A percentile compares a stretch with the other conserved stretches of the same genome.
These are phyloP conservation scores for Euphonia xanthogaster DNA, from an alignment of 2,797 vertebrate genomes.

Conservation along the genomic window DNA sequence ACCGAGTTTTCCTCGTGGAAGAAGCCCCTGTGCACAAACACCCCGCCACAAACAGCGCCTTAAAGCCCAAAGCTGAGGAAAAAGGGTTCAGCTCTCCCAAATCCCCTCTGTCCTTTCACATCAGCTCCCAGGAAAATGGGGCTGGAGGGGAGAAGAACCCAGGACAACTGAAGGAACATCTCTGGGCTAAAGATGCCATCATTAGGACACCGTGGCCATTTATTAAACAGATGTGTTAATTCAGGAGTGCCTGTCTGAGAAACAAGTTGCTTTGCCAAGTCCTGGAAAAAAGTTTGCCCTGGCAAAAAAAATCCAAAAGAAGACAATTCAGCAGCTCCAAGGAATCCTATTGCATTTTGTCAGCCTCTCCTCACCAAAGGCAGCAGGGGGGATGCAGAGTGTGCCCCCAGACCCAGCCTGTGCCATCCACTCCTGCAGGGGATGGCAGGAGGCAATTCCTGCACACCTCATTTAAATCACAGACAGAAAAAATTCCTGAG, in stretches of 20 bases:
- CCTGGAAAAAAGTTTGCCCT: background rate
- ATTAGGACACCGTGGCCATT: accelerated
- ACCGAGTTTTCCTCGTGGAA: background rate
- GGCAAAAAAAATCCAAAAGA: background rate
- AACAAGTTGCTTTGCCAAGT: background rate
- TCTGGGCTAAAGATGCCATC: background rate
- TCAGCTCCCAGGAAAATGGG: background rate
- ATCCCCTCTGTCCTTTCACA: background rate
- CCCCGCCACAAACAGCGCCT: background rate
- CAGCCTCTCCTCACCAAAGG: background rate
- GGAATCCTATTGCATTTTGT: background rate
- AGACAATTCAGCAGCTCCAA: background rate
- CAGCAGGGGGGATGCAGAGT: background rate
- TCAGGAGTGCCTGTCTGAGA: background rate
- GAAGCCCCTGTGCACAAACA: accelerated
- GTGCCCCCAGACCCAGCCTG: background rate
- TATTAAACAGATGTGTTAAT: background rate
- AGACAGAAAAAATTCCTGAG: background rate
- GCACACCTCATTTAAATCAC: accelerated
- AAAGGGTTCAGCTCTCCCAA: background rate
- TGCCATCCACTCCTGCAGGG: accelerated
- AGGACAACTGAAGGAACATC: background rate
- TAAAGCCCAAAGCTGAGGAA: background rate
- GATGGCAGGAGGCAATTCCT: background rate
- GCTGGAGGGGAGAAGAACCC: background rate